A percentile compares a stretch with the other conserved stretches of the same genome.
phyloP scores from a whole-genome alignment of 2,113 vertebrate species.

The Pogona vitticeps region DNA sequence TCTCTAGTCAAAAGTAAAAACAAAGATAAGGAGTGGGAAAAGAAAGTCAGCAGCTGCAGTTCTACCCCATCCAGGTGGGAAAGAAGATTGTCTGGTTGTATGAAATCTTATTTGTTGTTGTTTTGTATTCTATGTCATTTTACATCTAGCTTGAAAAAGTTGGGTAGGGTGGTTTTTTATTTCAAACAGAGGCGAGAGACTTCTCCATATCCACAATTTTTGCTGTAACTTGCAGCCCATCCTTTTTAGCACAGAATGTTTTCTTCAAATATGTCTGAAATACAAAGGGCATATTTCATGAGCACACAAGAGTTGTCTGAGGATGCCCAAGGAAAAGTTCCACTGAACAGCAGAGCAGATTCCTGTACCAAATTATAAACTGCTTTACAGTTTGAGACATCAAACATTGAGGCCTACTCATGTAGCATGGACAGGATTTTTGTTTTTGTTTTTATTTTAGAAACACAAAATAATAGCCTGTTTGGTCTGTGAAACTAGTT shows the following conservation, averaged over 20 bases:
- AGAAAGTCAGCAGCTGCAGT: not conserved
- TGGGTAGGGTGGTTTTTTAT: no score
- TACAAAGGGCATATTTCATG: not conserved
- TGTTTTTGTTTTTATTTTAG: not conserved
- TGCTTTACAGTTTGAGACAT: not conserved
- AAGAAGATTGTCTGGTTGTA: no score
- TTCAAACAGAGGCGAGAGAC: not conserved
- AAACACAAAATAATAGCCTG: not conserved
- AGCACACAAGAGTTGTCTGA: not conserved
- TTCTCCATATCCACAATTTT: not conserved
- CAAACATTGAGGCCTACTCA: not conserved
- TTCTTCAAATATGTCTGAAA: not conserved
- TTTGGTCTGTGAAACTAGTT: not conserved
- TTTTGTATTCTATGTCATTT: no score
- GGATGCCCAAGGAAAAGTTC: not conserved
- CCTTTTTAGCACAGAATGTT: not conserved
- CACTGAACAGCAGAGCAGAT: not conserved
- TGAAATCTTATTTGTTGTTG: no score
- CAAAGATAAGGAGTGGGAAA: not conserved
- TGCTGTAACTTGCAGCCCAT: not conserved
- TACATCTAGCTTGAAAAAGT: no score
- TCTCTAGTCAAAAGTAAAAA: no score
- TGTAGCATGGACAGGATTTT: no score
- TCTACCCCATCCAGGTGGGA: no score
- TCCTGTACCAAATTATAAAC: not conserved